Conservation (phyloP, 2,797 vertebrate species). For the Mus minutoides region DNA sequence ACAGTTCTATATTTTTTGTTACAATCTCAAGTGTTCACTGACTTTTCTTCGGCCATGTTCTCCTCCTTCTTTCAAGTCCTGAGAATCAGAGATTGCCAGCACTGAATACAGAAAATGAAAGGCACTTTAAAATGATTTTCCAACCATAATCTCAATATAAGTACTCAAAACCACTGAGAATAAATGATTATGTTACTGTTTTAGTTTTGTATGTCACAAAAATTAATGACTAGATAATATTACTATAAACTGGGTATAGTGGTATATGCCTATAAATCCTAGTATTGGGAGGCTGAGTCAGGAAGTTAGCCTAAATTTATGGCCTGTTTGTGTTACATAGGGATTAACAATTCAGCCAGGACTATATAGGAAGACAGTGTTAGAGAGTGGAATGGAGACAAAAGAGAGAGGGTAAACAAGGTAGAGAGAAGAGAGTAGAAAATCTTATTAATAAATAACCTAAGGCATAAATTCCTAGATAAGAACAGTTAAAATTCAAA, state of each 20-base stretch:
- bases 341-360: not conserved
- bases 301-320: not conserved
- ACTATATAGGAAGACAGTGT: not conserved
- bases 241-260: not conserved
- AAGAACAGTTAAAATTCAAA: constrained; percentile 52
- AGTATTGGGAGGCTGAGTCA: not conserved
- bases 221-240: not conserved
- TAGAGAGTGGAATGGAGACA: not conserved
- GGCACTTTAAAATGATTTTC: constrained; percentile 17
- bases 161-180: constrained; percentile 9
- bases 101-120: constrained; percentile 44
- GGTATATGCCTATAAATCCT: not conserved
- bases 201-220: not conserved
- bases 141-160: constrained; percentile 33
- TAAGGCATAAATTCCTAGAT: constrained; percentile 27
- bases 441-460: constrained; percentile 25
- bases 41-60: not conserved
- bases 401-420: not conserved
- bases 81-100: constrained; percentile 14
- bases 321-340: not conserved
- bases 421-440: not conserved
- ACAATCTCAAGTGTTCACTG: constrained; percentile 28
- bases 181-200: not conserved
- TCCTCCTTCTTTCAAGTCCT: not conserved
- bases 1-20: not conserved